A percentile compares a stretch with the other conserved stretches of the same genome.
These are phyloP conservation scores for Drosophila antonietae DNA, from an alignment of 2,888 invertebrate species.

Conservation along the genomic window DNA sequence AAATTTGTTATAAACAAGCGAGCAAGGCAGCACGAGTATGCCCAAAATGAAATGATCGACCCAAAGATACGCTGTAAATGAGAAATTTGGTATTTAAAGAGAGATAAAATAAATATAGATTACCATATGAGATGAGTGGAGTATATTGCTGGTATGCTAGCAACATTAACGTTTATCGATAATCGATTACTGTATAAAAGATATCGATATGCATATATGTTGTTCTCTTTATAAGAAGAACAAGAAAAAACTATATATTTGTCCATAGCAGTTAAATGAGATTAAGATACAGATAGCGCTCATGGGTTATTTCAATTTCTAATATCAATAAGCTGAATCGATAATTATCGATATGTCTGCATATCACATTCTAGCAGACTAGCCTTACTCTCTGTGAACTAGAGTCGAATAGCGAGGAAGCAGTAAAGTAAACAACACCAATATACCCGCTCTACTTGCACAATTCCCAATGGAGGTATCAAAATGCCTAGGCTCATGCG, in stretches of 20 bases:
- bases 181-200: not conserved
- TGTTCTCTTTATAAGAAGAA: not conserved
- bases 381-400: no score
- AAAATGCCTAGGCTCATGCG: not conserved
- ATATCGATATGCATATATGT: not conserved
- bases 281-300: not conserved
- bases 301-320: no score
- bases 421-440: no score
- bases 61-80: not conserved
- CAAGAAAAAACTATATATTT: not conserved
- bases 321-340: no score
- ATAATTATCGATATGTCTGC: no score
- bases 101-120: not conserved
- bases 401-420: no score
- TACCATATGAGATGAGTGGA: no score
- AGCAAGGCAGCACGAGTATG: not conserved
- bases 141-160: not conserved
- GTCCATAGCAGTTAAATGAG: not conserved
- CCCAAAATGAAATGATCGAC: not conserved
- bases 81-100: not conserved
- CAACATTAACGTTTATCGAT: not conserved
- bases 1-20: conserved; percentile 70
- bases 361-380: no score
- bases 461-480: not conserved
- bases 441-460: not conserved